Evolutionary conservation across 2,888 invertebrate genomes (phyloP), one percentile per base, ranked within the genome.

Genomic region (Ryuthela nishihirai): DNA sequence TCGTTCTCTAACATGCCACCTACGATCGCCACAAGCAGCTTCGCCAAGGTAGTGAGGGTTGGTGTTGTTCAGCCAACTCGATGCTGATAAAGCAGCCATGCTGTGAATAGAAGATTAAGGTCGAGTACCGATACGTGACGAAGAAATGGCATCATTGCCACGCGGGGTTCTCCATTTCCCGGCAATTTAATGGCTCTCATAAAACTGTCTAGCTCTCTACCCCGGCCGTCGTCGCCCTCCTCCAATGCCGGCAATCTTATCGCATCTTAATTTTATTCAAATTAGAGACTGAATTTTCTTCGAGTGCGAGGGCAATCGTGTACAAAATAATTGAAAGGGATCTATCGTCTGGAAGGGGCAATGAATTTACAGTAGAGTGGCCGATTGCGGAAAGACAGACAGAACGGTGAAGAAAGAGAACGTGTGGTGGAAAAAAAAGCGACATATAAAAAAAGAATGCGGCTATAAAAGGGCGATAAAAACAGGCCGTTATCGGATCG

Each of bases 401-500:
- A 24, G 29, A 39, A 20, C 25, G 21, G n/a, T 15, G 21, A 36
- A 32, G 39, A 39, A 24, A 3, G 41, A 39, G 39, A 7, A 15
- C 21, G 41, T 4, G 17, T 36, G 21, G 39, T 43, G 46, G 53
- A 47, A n/a, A n/a, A n/a, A n/a, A n/a, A n/a, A n/a, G n/a, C n/a
- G n/a, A n/a, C 48, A 46, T 59, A 50, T 41, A 53, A 41, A 49
- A 35, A 35, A 38, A 44, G 21, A 38, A 44, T 32, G 21, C 12
- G 23, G 56, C 46, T 45, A 52, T 58, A 52, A 58, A 58, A 58
- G 23, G 52, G 42, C 56, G 52, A 58, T 58, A 58, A 58, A 58
- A 52, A 58, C 50, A 52, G 46, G 39, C 52, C 56, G 44, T 58
- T 58, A 58, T 50, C 56, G 52, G 41, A 50, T 52, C 50, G 56